Conservation (phyloP, 1,140 invertebrate species). For the Phortica variegata region DNA sequence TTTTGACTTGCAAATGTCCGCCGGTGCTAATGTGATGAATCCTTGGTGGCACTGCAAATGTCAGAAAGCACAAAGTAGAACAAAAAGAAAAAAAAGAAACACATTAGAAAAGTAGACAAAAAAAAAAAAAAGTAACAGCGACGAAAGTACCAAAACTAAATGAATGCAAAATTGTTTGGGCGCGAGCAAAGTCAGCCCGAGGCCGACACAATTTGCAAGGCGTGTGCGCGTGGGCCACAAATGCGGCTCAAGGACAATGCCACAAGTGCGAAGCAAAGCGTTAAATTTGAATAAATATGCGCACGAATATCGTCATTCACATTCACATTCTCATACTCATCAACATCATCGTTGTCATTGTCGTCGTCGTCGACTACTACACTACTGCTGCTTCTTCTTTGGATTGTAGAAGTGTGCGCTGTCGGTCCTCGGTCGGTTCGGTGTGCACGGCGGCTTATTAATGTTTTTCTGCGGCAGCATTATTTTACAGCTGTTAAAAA, state of each 20-base stretch:
- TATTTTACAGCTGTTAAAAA: slow-evolving; percentile 51
- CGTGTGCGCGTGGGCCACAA: too few relatives aligned
- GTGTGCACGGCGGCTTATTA: slow-evolving; percentile 23
- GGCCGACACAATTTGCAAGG: too few relatives aligned
- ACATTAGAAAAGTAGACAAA: slow-evolving; percentile 7
- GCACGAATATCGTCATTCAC: too few relatives aligned
- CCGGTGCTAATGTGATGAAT: slow-evolving; percentile 63
- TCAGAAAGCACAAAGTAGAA: slow-evolving; percentile 7
- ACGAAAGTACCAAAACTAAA: slow-evolving; percentile 13
- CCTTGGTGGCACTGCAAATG: slow-evolving; percentile 61
- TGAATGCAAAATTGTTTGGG: slow-evolving; percentile 41
- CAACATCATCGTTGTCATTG: too few relatives aligned
- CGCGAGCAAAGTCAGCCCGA: background rate
- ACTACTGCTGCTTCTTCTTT: slow-evolving; percentile 20
- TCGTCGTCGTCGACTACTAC: too few relatives aligned
- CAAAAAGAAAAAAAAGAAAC: slow-evolving; percentile 19
- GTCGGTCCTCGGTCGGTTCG: too few relatives aligned
- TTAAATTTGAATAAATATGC: slow-evolving; percentile 53
- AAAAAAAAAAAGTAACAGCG: slow-evolving; percentile 4
- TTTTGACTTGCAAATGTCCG: slow-evolving; percentile 65
- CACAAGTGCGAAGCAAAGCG: slow-evolving; percentile 34
- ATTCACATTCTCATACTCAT: too few relatives aligned
- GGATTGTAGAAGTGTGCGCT: background rate
- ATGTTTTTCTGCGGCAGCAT: slow-evolving; percentile 49
- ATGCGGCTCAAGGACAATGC: slow-evolving; percentile 18